Base-by-base conservation (phyloP, 2,797 vertebrate species). In the Chaetodon trifasciatus region DNA sequence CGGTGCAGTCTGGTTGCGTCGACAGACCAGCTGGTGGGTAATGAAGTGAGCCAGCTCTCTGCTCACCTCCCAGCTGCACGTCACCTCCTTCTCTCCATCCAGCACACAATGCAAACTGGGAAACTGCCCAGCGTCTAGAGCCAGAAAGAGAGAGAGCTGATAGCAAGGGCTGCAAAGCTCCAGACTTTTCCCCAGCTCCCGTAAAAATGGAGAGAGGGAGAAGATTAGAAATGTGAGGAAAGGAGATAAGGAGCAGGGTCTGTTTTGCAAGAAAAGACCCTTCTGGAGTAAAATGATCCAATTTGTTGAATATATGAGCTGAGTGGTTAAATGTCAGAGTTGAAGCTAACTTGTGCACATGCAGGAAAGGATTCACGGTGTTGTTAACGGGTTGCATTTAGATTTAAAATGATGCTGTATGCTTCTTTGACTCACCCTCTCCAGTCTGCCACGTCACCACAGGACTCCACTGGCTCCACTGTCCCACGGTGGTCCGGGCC, bases 401-500 rank as follows among this genome's bases (percentile, higher is more conserved):
- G 6, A 17, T 44, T 74, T 35, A 47, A 2, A 77, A 15, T 44
- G 0, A 21, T 28, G 24, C 13, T 69, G 21, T 50, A 49, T 17
- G 15, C 15, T 53, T 37, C 23, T 56, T 49, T 40, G 24, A 86
- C 83, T 84, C 57, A 92, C 95, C 88, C 47, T 89, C 40, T 56
- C 89, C 35, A 19, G 78, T 91, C 40, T 46, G 62, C 95, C 95
- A 96, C 13, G 49, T 79, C 82, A 93, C 92, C 40, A 53, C 78
- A 6, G 86, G 77, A 73, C 93, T 95, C 96, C 96, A 96, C 72
- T 84, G 12, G 55, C 96, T 96, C 95, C 95, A 96, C 37, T 84
- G 86, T 19, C 93, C 91, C 12, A 76, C 10, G 2, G 46, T 37
- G 61, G 75, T 86, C 55, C 42, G 44, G 0, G 86, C 90, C 75